phyloP scores from a whole-genome alignment of 1,140 invertebrate genomes.

The Hylaeus anthracinus region DNA sequence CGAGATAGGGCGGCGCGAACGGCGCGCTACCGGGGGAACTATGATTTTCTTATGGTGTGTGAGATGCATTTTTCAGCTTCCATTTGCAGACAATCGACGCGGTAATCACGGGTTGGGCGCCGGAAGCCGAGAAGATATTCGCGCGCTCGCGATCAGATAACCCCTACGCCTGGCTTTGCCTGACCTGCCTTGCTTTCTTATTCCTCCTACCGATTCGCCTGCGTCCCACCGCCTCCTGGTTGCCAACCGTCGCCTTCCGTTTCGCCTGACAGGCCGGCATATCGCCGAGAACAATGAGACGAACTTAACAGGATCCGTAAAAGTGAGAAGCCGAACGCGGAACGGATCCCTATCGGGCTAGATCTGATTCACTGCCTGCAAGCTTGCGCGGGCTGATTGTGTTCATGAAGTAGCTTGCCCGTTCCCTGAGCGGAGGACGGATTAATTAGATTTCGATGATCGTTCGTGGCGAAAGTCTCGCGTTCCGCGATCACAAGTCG shows the following conservation, averaged over 20 bases:
- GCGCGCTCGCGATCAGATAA: slow-evolving; percentile 78
- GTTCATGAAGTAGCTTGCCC: slow-evolving; percentile 35
- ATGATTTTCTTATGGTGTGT: slow-evolving; percentile 61
- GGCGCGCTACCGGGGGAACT: slow-evolving; percentile 25
- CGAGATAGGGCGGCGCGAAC: slow-evolving; percentile 14
- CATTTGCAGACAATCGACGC: slow-evolving; percentile 77
- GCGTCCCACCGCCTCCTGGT: not conserved
- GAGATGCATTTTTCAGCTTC: slow-evolving; percentile 76
- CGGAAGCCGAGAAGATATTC: slow-evolving; percentile 78
- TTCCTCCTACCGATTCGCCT: slow-evolving; percentile 21
- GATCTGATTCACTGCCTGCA: slow-evolving; percentile 32
- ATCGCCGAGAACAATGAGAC: slow-evolving; percentile 61
- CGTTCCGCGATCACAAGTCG: slow-evolving; percentile 1
- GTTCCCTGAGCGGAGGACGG: slow-evolving; percentile 12
- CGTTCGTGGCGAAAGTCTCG: slow-evolving; percentile 32
- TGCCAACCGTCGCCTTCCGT: slow-evolving; percentile 36
- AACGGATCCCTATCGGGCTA: slow-evolving; percentile 38
- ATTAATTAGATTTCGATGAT: slow-evolving; percentile 42
- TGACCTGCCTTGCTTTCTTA: slow-evolving; percentile 42
- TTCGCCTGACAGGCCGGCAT: slow-evolving; percentile 46
- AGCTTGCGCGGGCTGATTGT: slow-evolving; percentile 17
- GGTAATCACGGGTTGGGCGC: slow-evolving; percentile 77
- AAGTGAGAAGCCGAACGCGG: slow-evolving; percentile 26
- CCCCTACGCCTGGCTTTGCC: slow-evolving; percentile 43
- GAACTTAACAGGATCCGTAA: slow-evolving; percentile 45